Conservation (phyloP, 2,113 vertebrate genomes). For the Corythornis madagascariensis region DNA sequence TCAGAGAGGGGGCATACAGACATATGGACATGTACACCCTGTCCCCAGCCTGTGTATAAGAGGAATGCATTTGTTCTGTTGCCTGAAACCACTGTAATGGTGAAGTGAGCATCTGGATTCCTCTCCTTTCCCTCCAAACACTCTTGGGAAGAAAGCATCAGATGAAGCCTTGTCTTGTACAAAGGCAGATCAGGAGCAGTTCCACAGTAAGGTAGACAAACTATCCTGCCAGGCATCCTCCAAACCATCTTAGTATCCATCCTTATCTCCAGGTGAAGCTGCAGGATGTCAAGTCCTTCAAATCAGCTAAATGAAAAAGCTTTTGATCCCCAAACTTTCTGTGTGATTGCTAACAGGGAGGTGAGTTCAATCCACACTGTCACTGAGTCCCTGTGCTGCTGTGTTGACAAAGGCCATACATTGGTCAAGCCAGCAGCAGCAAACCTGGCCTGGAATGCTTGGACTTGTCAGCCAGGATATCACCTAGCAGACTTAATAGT, state of each 20-base stretch:
- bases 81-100: not conserved
- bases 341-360: not conserved
- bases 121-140: not conserved
- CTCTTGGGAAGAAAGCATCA: not conserved
- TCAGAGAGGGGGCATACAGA: not conserved
- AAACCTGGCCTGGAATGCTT: not conserved
- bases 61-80: not conserved
- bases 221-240: not conserved
- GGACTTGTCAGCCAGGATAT: conserved; percentile 8
- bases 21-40: fast-evolving
- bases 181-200: not conserved
- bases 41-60: not conserved
- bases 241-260: not conserved
- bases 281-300: not conserved
- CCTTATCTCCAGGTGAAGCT: not conserved
- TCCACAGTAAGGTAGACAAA: not conserved
- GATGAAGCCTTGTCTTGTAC: not conserved
- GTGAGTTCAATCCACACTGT: not conserved
- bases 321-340: not conserved
- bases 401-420: not conserved
- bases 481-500: conserved; percentile 30
- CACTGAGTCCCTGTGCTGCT: not conserved
- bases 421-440: not conserved
- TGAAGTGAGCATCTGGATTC: not conserved
- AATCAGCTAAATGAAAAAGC: not conserved